Conservation (phyloP, 2,888 invertebrate species). For the Beris morrisii region DNA sequence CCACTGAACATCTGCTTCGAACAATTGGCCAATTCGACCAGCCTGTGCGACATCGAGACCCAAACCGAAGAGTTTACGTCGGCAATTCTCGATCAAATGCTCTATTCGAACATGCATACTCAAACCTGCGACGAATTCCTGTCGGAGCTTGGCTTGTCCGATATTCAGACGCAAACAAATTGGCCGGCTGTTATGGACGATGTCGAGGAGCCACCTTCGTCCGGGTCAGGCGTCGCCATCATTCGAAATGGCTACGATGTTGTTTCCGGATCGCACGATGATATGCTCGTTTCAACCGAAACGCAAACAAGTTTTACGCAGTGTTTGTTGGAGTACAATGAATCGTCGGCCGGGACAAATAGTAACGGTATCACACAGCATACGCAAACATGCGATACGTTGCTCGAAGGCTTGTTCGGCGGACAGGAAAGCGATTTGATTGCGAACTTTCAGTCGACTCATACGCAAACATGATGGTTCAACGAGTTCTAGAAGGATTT, state of each 20-base stretch:
- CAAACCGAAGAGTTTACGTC: constrained; percentile 58
- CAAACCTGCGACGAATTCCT: constrained; percentile 59
- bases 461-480: constrained; percentile 54
- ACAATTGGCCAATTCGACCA: constrained; percentile 30
- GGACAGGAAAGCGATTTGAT: constrained; percentile 48
- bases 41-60: constrained; percentile 63
- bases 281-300: constrained; percentile 62
- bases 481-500: constrained; percentile 38
- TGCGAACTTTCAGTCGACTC: constrained; percentile 50
- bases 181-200: constrained; percentile 48
- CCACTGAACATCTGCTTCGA: constrained; percentile 32
- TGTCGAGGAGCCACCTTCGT: not conserved
- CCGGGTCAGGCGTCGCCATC: not conserved
- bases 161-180: constrained; percentile 63
- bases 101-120: constrained; percentile 58
- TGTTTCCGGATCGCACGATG: constrained; percentile 51
- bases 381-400: constrained; percentile 52
- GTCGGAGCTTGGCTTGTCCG: constrained; percentile 57
- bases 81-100: constrained; percentile 51
- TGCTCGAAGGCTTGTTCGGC: constrained; percentile 49
- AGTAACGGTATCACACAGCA: constrained; percentile 49
- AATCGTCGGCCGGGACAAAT: constrained; percentile 21
- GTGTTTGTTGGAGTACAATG: constrained; percentile 44
- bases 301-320: constrained; percentile 60
- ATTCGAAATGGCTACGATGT: not conserved